Base-by-base conservation (phyloP, 2,797 vertebrate genomes). In the Sebastiscus tertius region DNA sequence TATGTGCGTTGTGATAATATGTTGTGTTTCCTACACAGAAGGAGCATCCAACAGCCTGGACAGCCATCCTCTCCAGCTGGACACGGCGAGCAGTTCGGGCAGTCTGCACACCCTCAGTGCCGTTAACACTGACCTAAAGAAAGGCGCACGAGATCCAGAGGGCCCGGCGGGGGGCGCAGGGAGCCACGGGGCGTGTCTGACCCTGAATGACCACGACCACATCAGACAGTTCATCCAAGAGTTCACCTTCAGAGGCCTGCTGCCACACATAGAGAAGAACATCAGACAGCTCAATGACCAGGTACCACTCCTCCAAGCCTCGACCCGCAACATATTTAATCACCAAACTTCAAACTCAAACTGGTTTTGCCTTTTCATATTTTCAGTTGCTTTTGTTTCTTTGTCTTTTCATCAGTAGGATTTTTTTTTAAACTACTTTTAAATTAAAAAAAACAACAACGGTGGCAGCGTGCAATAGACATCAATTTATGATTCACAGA, bases 201-300 rank as follows among this genome's bases (percentile, higher is more conserved):
- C 98, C 10, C 97, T 99, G 27, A 98, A 96, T 4, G 99, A 99
- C 94, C 99, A 99, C 0, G 98, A 99, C 90, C 96, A 96, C 89
- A 97, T 99, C 91, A 95, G 99, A 49, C 98, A 99, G 83, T 99
- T 99, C 86, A 96, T 99, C 88, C 98, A 99, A 76, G 99, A 99
- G 88, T 99, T 99, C 90, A 99, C 97, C 4, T 99, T 99, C 93
- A 96, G 98, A 71, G 98, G 98, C 36, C 97, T 99, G 88, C 84
- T 99, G 82, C 98, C 99, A 1, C 99, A 99, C 88, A 95, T 99
- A 63, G 98, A 99, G 94, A 99, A 99, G 94, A 99, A 98, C 87
- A 99, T 99, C 89, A 91, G 98, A 16, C 98, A 99, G 72, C 97
- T 99, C 67, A 99, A 99, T n/a, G 99, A 99, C 93, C 99, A 99